A percentile compares a stretch with the other conserved stretches of the same genome.
Evolutionary conservation across 2,113 vertebrate species (phyloP).

Genomic region (Heterotis niloticus): DNA sequence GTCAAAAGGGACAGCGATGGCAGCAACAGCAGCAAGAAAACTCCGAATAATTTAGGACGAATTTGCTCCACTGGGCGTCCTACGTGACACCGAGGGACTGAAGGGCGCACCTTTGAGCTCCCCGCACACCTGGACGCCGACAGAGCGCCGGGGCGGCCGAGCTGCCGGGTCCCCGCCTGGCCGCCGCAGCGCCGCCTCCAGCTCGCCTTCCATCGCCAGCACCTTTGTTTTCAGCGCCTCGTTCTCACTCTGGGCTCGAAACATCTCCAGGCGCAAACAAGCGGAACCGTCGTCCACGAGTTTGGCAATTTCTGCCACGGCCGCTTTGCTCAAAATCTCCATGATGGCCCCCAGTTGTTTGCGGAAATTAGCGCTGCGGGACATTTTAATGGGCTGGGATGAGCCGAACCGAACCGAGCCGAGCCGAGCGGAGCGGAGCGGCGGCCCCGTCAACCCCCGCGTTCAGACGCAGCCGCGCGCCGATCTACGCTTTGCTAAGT

Average conservation of each 20-base stretch:
- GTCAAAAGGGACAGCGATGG: no score
- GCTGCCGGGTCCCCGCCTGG: not conserved
- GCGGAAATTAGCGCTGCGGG: slow-evolving; percentile 39
- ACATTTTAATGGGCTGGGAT: no score
- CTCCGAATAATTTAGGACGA: no score
- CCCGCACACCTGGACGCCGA: slow-evolving; percentile 12
- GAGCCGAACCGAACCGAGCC: no score
- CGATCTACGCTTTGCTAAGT: not conserved
- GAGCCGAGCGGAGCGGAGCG: no score
- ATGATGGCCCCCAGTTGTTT: slow-evolving; percentile 55
- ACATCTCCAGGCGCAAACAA: slow-evolving; percentile 54
- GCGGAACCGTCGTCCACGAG: slow-evolving; percentile 50
- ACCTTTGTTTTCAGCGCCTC: slow-evolving; percentile 50
- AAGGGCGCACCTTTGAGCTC: slow-evolving; percentile 14
- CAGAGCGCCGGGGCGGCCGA: not conserved
- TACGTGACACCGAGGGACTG: not conserved
- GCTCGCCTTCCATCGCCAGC: slow-evolving; percentile 32
- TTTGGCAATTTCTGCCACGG: slow-evolving; percentile 59
- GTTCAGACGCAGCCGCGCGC: no score
- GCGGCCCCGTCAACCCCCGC: not conserved
- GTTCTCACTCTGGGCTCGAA: slow-evolving; percentile 50
- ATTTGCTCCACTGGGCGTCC: no score
- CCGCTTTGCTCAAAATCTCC: slow-evolving; percentile 56
- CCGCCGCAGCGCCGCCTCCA: slow-evolving; percentile 3
- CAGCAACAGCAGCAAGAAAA: no score